Evolutionary conservation across 1,140 invertebrate genomes (phyloP), one percentile per base, ranked within the genome.

Genomic region (Ips nitidus): DNA sequence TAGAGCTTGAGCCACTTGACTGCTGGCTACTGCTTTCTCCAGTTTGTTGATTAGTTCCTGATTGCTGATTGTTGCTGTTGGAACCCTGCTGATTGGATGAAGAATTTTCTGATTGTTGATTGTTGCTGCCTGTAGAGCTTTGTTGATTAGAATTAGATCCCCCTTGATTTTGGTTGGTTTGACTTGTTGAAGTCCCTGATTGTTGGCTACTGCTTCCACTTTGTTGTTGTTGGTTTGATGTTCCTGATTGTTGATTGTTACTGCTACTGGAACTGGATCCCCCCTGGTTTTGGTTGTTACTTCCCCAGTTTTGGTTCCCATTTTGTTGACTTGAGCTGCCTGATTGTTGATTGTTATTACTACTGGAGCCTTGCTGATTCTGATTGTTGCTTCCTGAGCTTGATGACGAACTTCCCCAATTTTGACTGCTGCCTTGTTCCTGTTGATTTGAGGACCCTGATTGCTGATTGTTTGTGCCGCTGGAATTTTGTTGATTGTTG

Each of bases 341-440:
- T 7, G 41, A 43, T 61, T 61, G 58, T 2, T 61, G 58, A 43
- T 45, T 58, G 8, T 41, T 61, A 45, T 22, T 43, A 22, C 4
- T 36, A 37, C 6, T 55, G 37, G 52, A 55, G 47, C 47, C 56
- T 66, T 50, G 57, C 47, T n/a, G 42, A 40, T 41, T 40, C 36
- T 55, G 37, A 36, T n/a, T 53, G 4, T 71, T 69, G 60, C 22
- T 52, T 66, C 6, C 8, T 56, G 71, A 53, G 58, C 68, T 69
- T 41, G 37, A 45, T 47, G 61, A 64, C 36, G 41, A 56, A 50
- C 56, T 71, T 41, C 43, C 39, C 57, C 40, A 39, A 41, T 64
- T 36, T 57, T 67, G 56, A 68, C 4, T 59, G 52, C 60, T 65
- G 47, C 22, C 22, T 39, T 66, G 53, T 41, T 47, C 22, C 61